Evolutionary conservation across 2,113 vertebrate genomes (phyloP).

Genomic region (Menura novaehollandiae): DNA sequence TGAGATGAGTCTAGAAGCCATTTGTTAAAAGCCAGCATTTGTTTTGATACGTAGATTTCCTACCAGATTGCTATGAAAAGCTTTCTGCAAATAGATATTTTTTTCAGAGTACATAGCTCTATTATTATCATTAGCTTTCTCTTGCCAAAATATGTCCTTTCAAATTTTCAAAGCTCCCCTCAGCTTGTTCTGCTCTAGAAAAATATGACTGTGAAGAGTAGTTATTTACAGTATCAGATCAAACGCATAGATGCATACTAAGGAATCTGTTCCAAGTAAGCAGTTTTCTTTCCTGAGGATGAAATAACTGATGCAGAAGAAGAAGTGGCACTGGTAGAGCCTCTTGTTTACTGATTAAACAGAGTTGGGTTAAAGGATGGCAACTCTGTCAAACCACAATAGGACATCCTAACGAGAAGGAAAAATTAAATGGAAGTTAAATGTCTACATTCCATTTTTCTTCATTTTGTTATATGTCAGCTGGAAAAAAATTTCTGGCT

Average conservation of each 20-base stretch:
- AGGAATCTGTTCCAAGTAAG: neutral
- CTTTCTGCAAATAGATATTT: neutral
- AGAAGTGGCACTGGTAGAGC: neutral
- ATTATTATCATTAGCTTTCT: neutral
- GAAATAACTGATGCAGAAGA: neutral
- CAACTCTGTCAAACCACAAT: neutral
- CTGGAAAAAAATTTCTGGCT: neutral
- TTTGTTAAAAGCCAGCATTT: neutral
- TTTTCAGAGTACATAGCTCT: neutral
- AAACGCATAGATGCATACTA: neutral
- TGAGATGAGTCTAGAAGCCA: neutral
- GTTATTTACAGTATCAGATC: neutral
- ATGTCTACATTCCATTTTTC: conserved; percentile 10
- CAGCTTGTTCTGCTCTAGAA: neutral
- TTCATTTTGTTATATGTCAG: conserved; percentile 15
- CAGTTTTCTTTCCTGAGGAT: neutral
- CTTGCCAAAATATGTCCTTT: neutral
- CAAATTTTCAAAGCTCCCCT: neutral
- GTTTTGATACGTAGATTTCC: neutral
- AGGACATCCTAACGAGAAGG: neutral
- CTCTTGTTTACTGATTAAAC: neutral
- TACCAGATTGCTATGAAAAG: neutral
- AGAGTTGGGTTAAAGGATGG: neutral
- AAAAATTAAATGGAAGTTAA: neutral
- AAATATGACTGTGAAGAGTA: neutral